Conservation (phyloP, 1,140 invertebrate genomes). For the Atta cephalotes region DNA sequence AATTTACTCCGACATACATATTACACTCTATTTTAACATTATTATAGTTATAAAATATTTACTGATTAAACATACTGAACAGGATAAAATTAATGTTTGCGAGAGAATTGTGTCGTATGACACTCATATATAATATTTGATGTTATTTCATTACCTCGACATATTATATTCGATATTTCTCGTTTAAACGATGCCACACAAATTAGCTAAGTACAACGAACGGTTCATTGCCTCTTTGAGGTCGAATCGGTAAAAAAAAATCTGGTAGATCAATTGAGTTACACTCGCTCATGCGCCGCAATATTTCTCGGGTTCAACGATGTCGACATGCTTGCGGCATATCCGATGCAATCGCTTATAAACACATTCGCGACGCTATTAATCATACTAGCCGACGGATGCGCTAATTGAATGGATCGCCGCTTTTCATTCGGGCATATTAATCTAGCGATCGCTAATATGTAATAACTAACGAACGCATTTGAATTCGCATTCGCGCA, state of each 20-base stretch:
- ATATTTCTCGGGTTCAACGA: conserved; percentile 26
- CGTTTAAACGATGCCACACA: conserved; percentile 8
- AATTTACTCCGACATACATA: neutral
- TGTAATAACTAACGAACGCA: conserved; percentile 56
- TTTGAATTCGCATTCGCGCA: conserved; percentile 46
- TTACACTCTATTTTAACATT: neutral
- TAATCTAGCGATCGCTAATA: conserved; percentile 63
- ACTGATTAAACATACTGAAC: neutral
- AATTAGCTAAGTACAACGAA: conserved; percentile 9
- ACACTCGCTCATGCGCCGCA: neutral
- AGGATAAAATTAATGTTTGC: conserved; percentile 1
- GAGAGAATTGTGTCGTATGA: neutral
- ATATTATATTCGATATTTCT: neutral
- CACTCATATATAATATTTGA: neutral
- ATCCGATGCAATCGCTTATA: conserved; percentile 54
- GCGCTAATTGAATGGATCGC: conserved; percentile 74
- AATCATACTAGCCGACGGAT: conserved; percentile 70
- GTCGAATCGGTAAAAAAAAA: neutral
- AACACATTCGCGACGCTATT: conserved; percentile 66
- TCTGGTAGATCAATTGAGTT: neutral
- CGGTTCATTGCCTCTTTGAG: conserved; percentile 4
- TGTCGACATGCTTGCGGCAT: neutral
- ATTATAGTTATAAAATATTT: neutral
- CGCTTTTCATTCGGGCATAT: conserved; percentile 52
- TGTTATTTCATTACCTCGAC: neutral